Conservation (phyloP, 2,888 invertebrate species). For the Ectemnius cavifrons region DNA sequence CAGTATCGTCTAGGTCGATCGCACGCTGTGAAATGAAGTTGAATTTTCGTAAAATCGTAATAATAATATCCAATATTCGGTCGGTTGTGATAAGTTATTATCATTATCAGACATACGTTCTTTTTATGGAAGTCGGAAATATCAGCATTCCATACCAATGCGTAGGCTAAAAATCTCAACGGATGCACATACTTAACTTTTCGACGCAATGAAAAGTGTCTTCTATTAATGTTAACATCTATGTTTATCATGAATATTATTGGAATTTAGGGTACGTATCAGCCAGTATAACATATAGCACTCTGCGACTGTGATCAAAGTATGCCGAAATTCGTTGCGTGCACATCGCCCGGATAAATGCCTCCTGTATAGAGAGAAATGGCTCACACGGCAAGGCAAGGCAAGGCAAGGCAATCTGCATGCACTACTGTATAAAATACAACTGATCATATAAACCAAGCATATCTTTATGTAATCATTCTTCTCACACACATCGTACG, state of each 20-base stretch:
- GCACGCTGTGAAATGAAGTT: constrained; percentile 18
- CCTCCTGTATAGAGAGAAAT: no score
- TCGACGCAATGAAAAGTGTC: constrained; percentile 2
- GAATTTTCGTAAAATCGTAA: constrained; percentile 19
- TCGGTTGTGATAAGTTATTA: constrained; percentile 45
- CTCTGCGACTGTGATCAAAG: constrained; percentile 56
- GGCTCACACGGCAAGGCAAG: constrained; percentile 18
- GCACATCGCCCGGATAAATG: neutral
- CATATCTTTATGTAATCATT: constrained; percentile 24
- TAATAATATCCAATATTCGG: constrained; percentile 39
- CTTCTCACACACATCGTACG: constrained; percentile 34
- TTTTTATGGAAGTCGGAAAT: constrained; percentile 4
- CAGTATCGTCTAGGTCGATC: constrained; percentile 23
- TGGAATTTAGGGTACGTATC: constrained; percentile 34
- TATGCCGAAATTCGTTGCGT: constrained; percentile 29
- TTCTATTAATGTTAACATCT: constrained; percentile 17
- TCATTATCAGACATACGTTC: constrained; percentile 26
- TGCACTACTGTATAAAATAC: constrained; percentile 41
- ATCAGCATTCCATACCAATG: neutral
- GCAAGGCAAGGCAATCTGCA: constrained; percentile 36
- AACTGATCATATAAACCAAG: constrained; percentile 29
- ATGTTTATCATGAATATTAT: constrained; percentile 25
- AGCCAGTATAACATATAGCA: constrained; percentile 37
- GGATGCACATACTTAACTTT: neutral
- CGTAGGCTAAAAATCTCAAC: neutral